Evolutionary conservation across 2,888 invertebrate species (phyloP).

Genomic region (Sipha maydis): DNA sequence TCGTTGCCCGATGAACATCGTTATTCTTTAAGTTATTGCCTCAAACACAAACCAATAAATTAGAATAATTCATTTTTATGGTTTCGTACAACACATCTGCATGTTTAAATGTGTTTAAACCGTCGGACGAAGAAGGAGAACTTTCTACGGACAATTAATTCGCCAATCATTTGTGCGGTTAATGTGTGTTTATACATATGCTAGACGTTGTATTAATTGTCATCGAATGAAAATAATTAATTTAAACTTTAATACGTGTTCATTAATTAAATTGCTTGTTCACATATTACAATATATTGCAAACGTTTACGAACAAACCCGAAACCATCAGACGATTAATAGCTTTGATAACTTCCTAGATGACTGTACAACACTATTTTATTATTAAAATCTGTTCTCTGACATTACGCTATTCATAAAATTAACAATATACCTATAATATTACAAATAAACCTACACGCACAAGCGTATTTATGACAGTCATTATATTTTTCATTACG

Average conservation of each 20-base stretch:
- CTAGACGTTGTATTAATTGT: no score
- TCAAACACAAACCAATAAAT: no score
- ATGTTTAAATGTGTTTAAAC: no score
- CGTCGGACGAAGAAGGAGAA: no score
- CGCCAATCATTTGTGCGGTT: no score
- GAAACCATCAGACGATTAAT: conserved; percentile 9
- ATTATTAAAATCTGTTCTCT: conserved; percentile 4
- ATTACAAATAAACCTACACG: background rate
- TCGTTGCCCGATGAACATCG: no score
- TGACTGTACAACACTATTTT: conserved; percentile 27
- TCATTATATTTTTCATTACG: conserved; percentile 14
- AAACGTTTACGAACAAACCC: background rate
- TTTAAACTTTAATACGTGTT: conserved; percentile 18
- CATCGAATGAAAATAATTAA: background rate
- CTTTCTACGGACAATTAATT: no score
- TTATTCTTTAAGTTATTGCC: no score
- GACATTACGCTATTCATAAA: conserved; percentile 14
- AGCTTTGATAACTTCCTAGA: conserved; percentile 27
- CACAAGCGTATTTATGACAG: conserved; percentile 10
- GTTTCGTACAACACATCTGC: no score
- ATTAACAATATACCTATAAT: conserved; percentile 8
- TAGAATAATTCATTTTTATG: no score
- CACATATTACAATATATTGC: background rate
- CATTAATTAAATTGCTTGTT: background rate
- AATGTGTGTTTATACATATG: no score